Base-by-base conservation (phyloP, 2,888 invertebrate species). In the Orthosia incerta region DNA sequence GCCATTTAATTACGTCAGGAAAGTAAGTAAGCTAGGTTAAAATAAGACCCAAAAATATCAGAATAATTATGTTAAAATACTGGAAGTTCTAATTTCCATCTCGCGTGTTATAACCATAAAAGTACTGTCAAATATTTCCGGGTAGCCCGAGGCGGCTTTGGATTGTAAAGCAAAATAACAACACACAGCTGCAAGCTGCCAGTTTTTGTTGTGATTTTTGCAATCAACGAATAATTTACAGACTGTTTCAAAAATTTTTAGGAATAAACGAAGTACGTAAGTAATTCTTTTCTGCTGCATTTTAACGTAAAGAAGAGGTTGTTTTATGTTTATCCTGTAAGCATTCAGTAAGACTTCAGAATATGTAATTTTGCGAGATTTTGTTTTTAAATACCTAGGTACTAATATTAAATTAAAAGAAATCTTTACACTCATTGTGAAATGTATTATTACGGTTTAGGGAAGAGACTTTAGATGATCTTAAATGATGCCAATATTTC, bases 111-210 rank as follows among this genome's bases (percentile, higher is more conserved):
- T 59, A 70, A 48, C 18, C 18, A 23, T 65, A 55, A 66, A 68
- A 23, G 46, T 70, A 46, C 51, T 68, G 67, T 63, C 64, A 69
- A 75, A 71, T 68, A 72, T 78, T 68, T 70, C 48, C 55, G 15
- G 56, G 50, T 50, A 26, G 26, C 68, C 57, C 31, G 51, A 53
- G 65, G 75, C 73, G 7, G 20, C 26, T 74, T 75, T 71, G 66
- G 61, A 62, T 72, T 70, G 59, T 68, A 71, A 70, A 83, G 50
- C 68, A 75, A 85, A 80, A 80, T 72, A 83, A 85, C 73, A 74
- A 72, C 71, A 79, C 69, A 71, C 71, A 71, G 62, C 63, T 75
- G 72, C 45, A 26, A 68, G 53, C 59, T 56, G 50, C 51, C 74
- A 57, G 68, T 73, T 79, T 74, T 76, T 74, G 63, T 74, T 76